These are phyloP conservation scores for Theretra japonica DNA, from an alignment of 2,888 invertebrate species.

Conservation along the genomic window DNA sequence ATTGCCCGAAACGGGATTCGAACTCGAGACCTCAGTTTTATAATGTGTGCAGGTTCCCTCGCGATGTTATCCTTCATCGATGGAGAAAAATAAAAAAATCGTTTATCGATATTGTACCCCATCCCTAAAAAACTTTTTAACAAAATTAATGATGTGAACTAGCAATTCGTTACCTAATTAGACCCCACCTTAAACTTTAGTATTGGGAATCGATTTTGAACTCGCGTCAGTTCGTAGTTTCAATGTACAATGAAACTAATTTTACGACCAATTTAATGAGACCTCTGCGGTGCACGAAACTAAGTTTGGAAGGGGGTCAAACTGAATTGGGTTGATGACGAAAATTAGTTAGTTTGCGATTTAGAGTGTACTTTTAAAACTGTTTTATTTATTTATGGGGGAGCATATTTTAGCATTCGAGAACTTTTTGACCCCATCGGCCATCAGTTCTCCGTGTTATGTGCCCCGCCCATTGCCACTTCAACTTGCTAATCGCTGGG, in stretches of 20 bases:
- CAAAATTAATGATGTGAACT: conserved; percentile 7
- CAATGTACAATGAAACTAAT: not conserved
- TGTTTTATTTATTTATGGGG: too few relatives aligned
- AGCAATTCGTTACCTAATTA: conserved; percentile 19
- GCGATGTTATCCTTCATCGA: not conserved
- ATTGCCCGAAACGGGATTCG: too few relatives aligned
- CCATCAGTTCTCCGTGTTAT: too few relatives aligned
- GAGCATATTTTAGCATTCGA: too few relatives aligned
- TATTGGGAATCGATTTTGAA: not conserved
- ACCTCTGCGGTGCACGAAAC: not conserved
- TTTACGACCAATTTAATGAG: not conserved
- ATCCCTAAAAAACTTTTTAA: not conserved
- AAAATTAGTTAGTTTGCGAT: too few relatives aligned
- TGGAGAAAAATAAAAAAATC: not conserved
- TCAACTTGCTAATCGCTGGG: too few relatives aligned
- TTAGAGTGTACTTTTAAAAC: too few relatives aligned
- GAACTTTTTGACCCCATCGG: too few relatives aligned
- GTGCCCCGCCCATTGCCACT: too few relatives aligned
- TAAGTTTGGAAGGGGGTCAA: too few relatives aligned
- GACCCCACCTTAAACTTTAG: conserved; percentile 11
- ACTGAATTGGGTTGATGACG: too few relatives aligned
- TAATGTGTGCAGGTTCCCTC: not conserved
- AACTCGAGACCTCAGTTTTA: too few relatives aligned
- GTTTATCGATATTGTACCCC: not conserved
- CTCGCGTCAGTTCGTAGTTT: not conserved